Conservation (phyloP, 2,797 vertebrate species). For the Siniperca obscura region DNA sequence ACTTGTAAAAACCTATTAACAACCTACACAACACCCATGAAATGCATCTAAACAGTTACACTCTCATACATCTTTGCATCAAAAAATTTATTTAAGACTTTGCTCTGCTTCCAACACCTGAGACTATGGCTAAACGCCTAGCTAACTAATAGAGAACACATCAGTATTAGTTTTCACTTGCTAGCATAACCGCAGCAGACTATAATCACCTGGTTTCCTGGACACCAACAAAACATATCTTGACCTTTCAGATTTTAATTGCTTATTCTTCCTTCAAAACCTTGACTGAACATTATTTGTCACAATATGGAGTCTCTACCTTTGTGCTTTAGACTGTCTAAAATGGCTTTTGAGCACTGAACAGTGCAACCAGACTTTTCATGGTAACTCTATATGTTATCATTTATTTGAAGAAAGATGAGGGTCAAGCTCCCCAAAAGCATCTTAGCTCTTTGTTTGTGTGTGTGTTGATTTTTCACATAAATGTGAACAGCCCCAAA, state of each 20-base stretch:
- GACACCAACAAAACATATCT: slow-evolving; percentile 16
- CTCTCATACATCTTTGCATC: slow-evolving; percentile 44
- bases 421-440: slow-evolving; percentile 26
- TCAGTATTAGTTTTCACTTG: slow-evolving; percentile 47
- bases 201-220: slow-evolving; percentile 48
- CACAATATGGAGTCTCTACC: not conserved
- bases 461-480: not conserved
- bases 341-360: slow-evolving; percentile 12
- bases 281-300: not conserved
- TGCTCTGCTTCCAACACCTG: slow-evolving; percentile 66
- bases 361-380: not conserved
- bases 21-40: slow-evolving; percentile 29
- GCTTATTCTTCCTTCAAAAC: slow-evolving; percentile 6
- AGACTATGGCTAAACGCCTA: slow-evolving; percentile 69
- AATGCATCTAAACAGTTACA: slow-evolving; percentile 27
- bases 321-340: not conserved
- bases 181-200: slow-evolving; percentile 41
- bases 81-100: slow-evolving; percentile 58
- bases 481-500: not conserved
- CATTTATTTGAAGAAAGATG: not conserved
- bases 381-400: not conserved
- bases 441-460: slow-evolving; percentile 1
- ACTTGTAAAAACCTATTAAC: slow-evolving; percentile 24
- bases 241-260: not conserved
- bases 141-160: slow-evolving; percentile 50